A percentile compares a stretch with the other conserved stretches of the same genome.
Conservation (phyloP, 2,888 invertebrate genomes). For the Dynastes maya region DNA sequence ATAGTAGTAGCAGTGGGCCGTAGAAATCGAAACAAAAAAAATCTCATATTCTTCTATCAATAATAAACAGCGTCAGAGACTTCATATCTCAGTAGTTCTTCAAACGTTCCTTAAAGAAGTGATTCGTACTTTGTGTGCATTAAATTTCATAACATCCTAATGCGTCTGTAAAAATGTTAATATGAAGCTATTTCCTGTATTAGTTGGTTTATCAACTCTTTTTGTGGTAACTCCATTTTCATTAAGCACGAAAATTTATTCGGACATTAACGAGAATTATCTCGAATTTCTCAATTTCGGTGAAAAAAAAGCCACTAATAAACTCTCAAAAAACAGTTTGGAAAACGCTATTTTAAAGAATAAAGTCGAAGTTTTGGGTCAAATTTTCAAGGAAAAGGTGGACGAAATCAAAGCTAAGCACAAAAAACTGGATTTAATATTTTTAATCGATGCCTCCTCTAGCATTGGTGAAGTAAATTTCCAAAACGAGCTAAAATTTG, state of each 20-base stretch:
- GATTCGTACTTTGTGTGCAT: background rate
- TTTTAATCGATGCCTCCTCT: constrained; percentile 80
- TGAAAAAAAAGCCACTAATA: constrained; percentile 63
- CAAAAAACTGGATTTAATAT: constrained; percentile 75
- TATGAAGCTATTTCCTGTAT: constrained; percentile 17
- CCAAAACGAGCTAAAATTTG: constrained; percentile 78
- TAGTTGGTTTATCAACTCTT: background rate
- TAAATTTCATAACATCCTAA: too few species aligned
- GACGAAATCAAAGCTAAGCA: constrained; percentile 69
- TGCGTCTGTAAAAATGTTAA: constrained; percentile 5
- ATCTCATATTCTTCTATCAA: constrained; percentile 12
- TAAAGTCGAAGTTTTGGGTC: constrained; percentile 73
- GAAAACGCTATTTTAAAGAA: constrained; percentile 70
- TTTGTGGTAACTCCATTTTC: background rate
- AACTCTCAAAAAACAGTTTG: constrained; percentile 58
- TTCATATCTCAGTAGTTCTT: constrained; percentile 18
- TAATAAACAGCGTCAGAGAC: constrained; percentile 7
- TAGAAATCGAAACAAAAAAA: constrained; percentile 16
- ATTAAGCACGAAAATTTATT: background rate
- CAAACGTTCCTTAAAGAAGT: background rate
- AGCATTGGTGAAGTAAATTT: constrained; percentile 80
- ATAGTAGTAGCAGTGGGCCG: background rate
- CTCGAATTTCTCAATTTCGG: constrained; percentile 68
- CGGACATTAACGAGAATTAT: constrained; percentile 60
- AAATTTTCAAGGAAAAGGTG: constrained; percentile 73